Evolutionary conservation across 2,888 invertebrate species (phyloP).

Genomic region (Lithophane socia): DNA sequence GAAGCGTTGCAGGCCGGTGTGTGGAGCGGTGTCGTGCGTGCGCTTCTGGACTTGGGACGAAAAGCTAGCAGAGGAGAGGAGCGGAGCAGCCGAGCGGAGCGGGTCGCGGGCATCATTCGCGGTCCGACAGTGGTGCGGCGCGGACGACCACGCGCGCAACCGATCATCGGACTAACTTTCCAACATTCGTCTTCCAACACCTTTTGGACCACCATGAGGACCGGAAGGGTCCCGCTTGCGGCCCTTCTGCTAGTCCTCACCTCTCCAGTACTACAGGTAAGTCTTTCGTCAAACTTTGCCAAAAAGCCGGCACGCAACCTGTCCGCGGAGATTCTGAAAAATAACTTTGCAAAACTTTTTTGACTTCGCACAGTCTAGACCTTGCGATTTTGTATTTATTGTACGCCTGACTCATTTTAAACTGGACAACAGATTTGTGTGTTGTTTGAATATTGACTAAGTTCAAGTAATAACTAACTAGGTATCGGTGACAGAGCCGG

Average conservation of each 20-base stretch:
- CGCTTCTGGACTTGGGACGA: constrained; percentile 70
- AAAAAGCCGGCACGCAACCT: constrained; percentile 43
- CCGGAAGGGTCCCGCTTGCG: constrained; percentile 73
- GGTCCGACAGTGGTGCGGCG: constrained; percentile 82
- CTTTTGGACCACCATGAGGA: constrained; percentile 79
- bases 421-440: constrained; percentile 42
- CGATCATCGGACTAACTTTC: constrained; percentile 77
- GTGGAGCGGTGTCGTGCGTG: constrained; percentile 55
- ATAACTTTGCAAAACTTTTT: constrained; percentile 70
- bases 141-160: constrained; percentile 81
- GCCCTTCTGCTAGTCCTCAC: constrained; percentile 78
- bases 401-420: constrained; percentile 33
- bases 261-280: constrained; percentile 72
- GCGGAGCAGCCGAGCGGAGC: constrained; percentile 62
- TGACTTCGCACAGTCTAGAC: constrained; percentile 58
- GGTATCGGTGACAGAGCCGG: constrained; percentile 63
- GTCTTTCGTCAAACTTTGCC: constrained; percentile 46
- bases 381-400: constrained; percentile 56
- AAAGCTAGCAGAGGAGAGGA: constrained; percentile 69
- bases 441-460: constrained; percentile 43
- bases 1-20: constrained; percentile 57
- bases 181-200: constrained; percentile 72
- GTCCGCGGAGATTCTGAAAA: constrained; percentile 64
- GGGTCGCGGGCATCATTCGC: constrained; percentile 78
- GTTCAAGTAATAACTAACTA: constrained; percentile 57